A percentile compares a stretch with the other conserved stretches of the same genome.
Conservation (phyloP, 2,113 vertebrate species). For the Zingel zingel region DNA sequence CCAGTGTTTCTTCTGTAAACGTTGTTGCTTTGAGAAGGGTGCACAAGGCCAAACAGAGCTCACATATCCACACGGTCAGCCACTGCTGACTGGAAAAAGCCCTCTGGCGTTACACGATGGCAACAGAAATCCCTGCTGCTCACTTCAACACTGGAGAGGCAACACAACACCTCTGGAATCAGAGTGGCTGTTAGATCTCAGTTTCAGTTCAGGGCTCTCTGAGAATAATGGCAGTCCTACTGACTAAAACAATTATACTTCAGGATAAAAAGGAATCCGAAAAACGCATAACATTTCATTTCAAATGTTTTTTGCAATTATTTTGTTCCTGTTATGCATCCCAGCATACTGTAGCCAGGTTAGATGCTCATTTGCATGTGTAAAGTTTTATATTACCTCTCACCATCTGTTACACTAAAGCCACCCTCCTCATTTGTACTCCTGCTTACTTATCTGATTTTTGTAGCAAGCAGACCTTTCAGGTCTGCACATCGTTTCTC, state of each 20-base stretch:
- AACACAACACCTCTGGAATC: slow-evolving; percentile 44
- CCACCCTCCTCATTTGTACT: slow-evolving; percentile 21
- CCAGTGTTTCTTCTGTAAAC: slow-evolving; percentile 26
- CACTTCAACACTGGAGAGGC: slow-evolving; percentile 43
- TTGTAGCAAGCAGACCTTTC: slow-evolving; percentile 34
- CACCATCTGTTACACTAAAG: slow-evolving; percentile 31
- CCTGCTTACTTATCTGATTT: slow-evolving; percentile 40
- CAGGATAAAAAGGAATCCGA: neutral
- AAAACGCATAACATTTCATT: neutral
- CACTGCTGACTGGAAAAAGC: slow-evolving; percentile 63
- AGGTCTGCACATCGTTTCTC: slow-evolving; percentile 27
- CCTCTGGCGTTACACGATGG: slow-evolving; percentile 52
- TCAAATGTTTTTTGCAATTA: neutral
- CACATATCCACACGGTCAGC: slow-evolving; percentile 42
- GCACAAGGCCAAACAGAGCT: slow-evolving; percentile 39
- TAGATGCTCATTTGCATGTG: slow-evolving; percentile 25
- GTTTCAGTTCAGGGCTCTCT: slow-evolving; percentile 26
- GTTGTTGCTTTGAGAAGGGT: slow-evolving; percentile 42
- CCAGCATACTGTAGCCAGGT: neutral
- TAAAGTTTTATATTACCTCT: slow-evolving; percentile 4
- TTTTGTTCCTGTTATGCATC: neutral
- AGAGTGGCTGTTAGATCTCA: slow-evolving; percentile 26
- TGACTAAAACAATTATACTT: neutral
- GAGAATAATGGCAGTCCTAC: slow-evolving; percentile 9
- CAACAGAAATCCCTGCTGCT: slow-evolving; percentile 54